Evolutionary conservation across 2,888 invertebrate species (phyloP), one percentile per base, ranked within the genome.

Genomic region (Petrolisthes manimaculis): DNA sequence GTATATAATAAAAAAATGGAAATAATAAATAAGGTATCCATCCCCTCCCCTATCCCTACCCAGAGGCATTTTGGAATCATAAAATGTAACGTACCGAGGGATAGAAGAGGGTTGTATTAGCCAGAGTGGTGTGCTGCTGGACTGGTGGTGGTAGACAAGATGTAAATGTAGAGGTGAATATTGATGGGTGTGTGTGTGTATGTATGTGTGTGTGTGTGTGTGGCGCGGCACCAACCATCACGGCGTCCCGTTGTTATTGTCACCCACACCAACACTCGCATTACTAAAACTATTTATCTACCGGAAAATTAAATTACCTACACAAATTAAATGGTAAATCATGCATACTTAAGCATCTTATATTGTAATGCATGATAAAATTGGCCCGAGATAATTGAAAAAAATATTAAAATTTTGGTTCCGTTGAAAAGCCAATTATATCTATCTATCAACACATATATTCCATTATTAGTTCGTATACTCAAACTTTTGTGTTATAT

Each of bases 191-290:
- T 37, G 37, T 37, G 37, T 37, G 37, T 37, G 37, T 5, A 77
- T 5, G 55, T 61, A 14, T 61, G 51, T 55, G 21, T 56, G 37
- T 37, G 37, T 37, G 37, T 5, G 84, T 5, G 55, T 61, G 21
- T 61, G 51, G n/a, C 14, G 9, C 74, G 71, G 9, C 6, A 53
- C 51, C 9, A 54, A 9, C 83, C 82, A 74, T 77, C 37, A 78
- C 78, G 54, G 78, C 83, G 78, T 83, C 79, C 78, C 69, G 87
- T 87, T 87, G 87, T 87, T 87, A 83, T 87, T 83, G 86, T 87
- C 83, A 74, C 82, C 54, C 61, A 14, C 21, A 21, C 9, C 56
- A 79, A n/a, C 81, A 67, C 81, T 56, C 67, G 2, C 37, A 37
- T 37, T 37, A 37, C 18, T 67, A 18, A 14, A 67, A 67, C 67